phyloP scores from a whole-genome alignment of 2,888 invertebrate species.

The Drosophila fungiperda region DNA sequence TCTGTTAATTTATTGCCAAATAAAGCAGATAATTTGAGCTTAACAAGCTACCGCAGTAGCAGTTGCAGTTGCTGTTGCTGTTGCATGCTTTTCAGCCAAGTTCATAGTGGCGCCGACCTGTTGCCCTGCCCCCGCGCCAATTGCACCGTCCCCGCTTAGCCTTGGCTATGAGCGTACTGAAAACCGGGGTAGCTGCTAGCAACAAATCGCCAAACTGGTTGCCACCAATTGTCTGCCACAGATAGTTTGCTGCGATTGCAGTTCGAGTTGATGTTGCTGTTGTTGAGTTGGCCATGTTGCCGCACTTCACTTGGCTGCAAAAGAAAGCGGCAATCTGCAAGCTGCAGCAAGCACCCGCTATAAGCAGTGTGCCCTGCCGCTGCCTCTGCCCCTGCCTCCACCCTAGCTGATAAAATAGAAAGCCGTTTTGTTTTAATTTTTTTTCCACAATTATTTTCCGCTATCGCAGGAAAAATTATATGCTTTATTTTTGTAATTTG shows the following conservation, averaged over 20 bases:
- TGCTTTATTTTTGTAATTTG: slow-evolving; percentile 70
- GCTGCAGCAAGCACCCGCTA: slow-evolving; percentile 55
- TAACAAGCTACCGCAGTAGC: slow-evolving; percentile 11
- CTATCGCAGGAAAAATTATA: slow-evolving; percentile 79
- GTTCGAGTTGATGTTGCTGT: slow-evolving; percentile 28
- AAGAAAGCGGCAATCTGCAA: slow-evolving; percentile 63
- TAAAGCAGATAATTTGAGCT: not conserved
- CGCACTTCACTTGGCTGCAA: slow-evolving; percentile 66
- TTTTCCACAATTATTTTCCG: slow-evolving; percentile 80
- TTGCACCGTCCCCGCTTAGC: not conserved
- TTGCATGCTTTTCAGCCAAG: slow-evolving; percentile 52
- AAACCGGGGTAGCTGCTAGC: slow-evolving; percentile 46
- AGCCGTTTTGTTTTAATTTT: slow-evolving; percentile 77
- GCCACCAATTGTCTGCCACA: slow-evolving; percentile 55
- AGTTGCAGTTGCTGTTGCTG: slow-evolving; percentile 52
- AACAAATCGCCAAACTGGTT: slow-evolving; percentile 58
- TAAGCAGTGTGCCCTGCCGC: slow-evolving; percentile 6
- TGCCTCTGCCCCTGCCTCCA: not conserved
- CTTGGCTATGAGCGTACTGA: slow-evolving; percentile 10
- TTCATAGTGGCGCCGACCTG: slow-evolving; percentile 57
- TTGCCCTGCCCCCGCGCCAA: not conserved
- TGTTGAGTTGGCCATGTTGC: slow-evolving; percentile 52
- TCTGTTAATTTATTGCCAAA: not conserved
- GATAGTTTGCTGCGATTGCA: slow-evolving; percentile 47
- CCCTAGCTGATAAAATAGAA: slow-evolving; percentile 59